Conservation (phyloP, 2,888 invertebrate species). For the Ornithoptera priamus region DNA sequence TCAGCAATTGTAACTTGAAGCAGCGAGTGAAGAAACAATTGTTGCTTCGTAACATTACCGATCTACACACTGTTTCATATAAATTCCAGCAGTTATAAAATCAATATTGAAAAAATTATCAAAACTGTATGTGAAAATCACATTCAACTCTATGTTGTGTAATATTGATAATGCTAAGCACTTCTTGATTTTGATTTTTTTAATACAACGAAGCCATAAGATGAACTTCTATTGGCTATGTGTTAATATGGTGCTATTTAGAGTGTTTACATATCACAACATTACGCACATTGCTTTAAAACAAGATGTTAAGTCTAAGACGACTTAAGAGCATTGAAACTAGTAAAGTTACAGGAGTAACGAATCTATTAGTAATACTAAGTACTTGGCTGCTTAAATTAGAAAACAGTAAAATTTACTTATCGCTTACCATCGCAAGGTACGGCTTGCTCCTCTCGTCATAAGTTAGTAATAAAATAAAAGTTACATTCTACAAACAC, state of each 20-base stretch:
- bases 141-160: background rate
- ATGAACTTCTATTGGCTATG: too few species aligned
- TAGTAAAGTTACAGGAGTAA: background rate
- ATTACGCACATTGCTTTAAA: too few species aligned
- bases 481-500: background rate
- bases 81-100: background rate
- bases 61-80: slow-evolving; percentile 11
- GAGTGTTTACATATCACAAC: too few species aligned
- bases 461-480: too few species aligned
- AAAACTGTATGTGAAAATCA: background rate
- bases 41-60: slow-evolving; percentile 17
- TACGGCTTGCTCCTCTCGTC: too few species aligned
- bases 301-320: too few species aligned
- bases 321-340: background rate
- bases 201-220: too few species aligned
- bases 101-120: background rate
- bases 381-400: background rate
- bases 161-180: too few species aligned
- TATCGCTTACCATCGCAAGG: background rate
- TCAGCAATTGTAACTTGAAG: slow-evolving; percentile 28
- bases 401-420: background rate
- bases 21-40: slow-evolving; percentile 16
- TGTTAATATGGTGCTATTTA: too few species aligned
- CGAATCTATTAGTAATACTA: too few species aligned
- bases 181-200: too few species aligned